Evolutionary conservation across 2,113 vertebrate species (phyloP).

Genomic region (Genyomyrus donnyi): DNA sequence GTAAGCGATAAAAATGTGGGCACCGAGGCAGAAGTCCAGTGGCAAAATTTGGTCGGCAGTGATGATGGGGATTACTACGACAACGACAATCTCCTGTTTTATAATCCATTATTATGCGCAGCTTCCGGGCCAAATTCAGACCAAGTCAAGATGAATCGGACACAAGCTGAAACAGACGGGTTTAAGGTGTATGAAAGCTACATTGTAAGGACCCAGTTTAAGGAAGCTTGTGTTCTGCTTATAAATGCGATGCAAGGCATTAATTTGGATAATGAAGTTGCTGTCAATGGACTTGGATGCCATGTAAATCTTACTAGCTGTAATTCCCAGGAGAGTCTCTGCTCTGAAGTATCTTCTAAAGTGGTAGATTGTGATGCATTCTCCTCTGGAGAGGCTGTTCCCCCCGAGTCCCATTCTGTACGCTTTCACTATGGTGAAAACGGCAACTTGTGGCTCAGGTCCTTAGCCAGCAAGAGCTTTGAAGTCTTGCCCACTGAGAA

Average conservation of each 20-base stretch:
- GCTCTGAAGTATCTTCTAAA: slow-evolving; percentile 50
- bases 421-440: slow-evolving; percentile 40
- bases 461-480: slow-evolving; percentile 49
- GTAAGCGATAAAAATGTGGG: slow-evolving; percentile 47
- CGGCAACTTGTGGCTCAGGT: slow-evolving; percentile 17
- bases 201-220: slow-evolving; percentile 70
- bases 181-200: slow-evolving; percentile 44
- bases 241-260: slow-evolving; percentile 79
- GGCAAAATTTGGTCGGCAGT: slow-evolving; percentile 46
- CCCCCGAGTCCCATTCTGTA: slow-evolving; percentile 50
- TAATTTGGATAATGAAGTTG: slow-evolving; percentile 54
- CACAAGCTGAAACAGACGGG: not conserved
- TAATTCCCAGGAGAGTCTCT: slow-evolving; percentile 59
- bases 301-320: slow-evolving; percentile 45
- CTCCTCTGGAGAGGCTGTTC: slow-evolving; percentile 55
- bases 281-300: slow-evolving; percentile 28
- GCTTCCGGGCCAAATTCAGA: slow-evolving; percentile 20
- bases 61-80: slow-evolving; percentile 71
- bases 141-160: slow-evolving; percentile 11
- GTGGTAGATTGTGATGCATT: slow-evolving; percentile 57
- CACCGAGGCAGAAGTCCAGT: slow-evolving; percentile 30
- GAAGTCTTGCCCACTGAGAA: slow-evolving; percentile 29
- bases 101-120: slow-evolving; percentile 29
- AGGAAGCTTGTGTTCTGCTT: slow-evolving; percentile 75
- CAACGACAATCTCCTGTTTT: slow-evolving; percentile 67